Evolutionary conservation across 1,140 invertebrate genomes (phyloP).

Genomic region (Drosophila asahinai): DNA sequence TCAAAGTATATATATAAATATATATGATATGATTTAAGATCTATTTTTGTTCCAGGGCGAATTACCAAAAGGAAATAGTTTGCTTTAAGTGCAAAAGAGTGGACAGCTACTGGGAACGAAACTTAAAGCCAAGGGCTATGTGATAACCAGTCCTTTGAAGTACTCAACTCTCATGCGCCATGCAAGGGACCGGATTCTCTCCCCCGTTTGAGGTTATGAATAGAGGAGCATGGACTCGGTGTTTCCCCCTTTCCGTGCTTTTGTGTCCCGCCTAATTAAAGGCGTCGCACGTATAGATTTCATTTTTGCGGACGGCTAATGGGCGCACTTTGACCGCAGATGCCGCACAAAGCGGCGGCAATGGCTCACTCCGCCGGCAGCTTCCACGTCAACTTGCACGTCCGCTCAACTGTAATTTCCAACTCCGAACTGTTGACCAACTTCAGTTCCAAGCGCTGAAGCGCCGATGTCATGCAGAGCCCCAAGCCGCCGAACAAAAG

Average conservation of each 20-base stretch:
- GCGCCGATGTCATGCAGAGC: slow-evolving; percentile 61
- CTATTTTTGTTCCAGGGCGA: neutral
- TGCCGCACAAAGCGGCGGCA: slow-evolving; percentile 44
- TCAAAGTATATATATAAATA: no score
- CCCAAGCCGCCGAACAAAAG: neutral
- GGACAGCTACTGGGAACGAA: neutral
- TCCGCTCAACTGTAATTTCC: slow-evolving; percentile 62
- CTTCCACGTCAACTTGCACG: slow-evolving; percentile 19
- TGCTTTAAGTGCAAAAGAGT: neutral
- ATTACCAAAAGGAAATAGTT: neutral
- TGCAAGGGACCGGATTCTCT: slow-evolving; percentile 7
- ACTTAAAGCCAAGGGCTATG: slow-evolving; percentile 24
- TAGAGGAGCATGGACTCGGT: neutral
- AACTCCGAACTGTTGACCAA: slow-evolving; percentile 68
- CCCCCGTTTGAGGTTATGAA: neutral
- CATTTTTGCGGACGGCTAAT: slow-evolving; percentile 76
- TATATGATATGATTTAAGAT: neutral
- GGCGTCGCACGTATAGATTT: slow-evolving; percentile 76
- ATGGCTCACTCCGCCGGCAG: slow-evolving; percentile 1
- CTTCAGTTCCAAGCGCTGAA: slow-evolving; percentile 49
- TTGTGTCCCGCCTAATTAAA: slow-evolving; percentile 67
- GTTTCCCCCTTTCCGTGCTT: slow-evolving; percentile 27
- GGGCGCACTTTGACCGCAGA: slow-evolving; percentile 67
- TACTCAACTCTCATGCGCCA: slow-evolving; percentile 34
- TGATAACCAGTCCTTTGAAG: slow-evolving; percentile 73